phyloP scores from a whole-genome alignment of 37 sponge, comb jelly and placozoan genomes.

The Halichondria panicea region DNA sequence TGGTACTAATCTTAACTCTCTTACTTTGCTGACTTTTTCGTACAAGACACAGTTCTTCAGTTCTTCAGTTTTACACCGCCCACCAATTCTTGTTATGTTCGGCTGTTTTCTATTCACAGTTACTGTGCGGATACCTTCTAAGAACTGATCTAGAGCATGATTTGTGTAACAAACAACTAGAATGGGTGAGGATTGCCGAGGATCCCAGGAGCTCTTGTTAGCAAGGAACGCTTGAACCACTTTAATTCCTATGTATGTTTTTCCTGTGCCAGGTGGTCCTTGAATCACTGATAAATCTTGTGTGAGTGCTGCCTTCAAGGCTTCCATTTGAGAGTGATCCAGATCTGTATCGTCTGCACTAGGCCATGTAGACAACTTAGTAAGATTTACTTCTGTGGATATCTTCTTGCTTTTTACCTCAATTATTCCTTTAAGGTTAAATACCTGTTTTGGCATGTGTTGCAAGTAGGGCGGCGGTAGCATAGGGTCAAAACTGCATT shows the following conservation, averaged over 20 bases:
- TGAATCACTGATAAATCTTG: slow-evolving; percentile 87
- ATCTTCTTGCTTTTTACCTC: too few relatives aligned
- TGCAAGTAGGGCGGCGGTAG: slow-evolving; percentile 45
- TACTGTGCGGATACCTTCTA: slow-evolving; percentile 52
- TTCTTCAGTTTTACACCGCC: slow-evolving; percentile 76
- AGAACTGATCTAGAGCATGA: slow-evolving; percentile 96
- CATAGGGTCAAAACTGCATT: background rate
- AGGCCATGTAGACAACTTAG: slow-evolving; percentile 43
- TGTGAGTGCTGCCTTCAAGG: slow-evolving; percentile 68
- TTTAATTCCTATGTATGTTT: slow-evolving; percentile 88
- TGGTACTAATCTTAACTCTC: slow-evolving; percentile 15
- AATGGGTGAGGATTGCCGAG: slow-evolving; percentile 61
- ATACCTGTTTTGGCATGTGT: background rate
- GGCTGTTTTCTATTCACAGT: slow-evolving; percentile 25
- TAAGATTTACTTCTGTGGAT: slow-evolving; percentile 7
- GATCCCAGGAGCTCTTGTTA: slow-evolving; percentile 63
- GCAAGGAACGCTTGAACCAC: slow-evolving; percentile 60
- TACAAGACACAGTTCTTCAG: slow-evolving; percentile 49
- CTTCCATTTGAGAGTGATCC: slow-evolving; percentile 73
- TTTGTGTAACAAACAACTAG: slow-evolving; percentile 94
- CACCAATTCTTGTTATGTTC: slow-evolving; percentile 85
- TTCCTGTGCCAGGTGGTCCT: slow-evolving; percentile 97
- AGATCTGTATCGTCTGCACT: slow-evolving; percentile 13
- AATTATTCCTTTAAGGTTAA: slow-evolving; percentile 7
- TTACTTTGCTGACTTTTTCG: slow-evolving; percentile 1